A percentile compares a stretch with the other conserved stretches of the same genome.
Evolutionary conservation across 2,113 vertebrate species (phyloP).

Genomic region (Pseudorasbora parva): DNA sequence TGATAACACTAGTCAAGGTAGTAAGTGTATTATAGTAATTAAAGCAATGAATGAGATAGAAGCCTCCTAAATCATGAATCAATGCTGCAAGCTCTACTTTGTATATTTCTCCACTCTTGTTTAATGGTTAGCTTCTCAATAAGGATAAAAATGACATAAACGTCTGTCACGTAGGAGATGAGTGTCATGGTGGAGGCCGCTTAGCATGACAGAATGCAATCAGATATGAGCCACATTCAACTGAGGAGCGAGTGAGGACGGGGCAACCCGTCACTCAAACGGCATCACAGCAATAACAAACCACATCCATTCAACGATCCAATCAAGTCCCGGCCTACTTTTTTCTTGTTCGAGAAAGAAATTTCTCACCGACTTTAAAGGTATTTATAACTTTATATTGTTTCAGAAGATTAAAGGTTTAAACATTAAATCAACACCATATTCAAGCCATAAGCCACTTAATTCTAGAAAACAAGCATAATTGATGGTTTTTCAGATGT

Average conservation of each 20-base stretch:
- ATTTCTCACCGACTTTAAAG: too few species aligned
- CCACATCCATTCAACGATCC: too few species aligned
- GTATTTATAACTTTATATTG: background rate
- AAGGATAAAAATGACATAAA: background rate
- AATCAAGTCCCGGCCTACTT: too few species aligned
- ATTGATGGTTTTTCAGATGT: background rate
- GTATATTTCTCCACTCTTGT: background rate
- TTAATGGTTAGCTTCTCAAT: background rate
- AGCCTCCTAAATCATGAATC: background rate
- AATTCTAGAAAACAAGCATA: background rate
- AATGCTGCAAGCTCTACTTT: background rate
- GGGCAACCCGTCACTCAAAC: too few species aligned
- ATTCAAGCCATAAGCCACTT: background rate
- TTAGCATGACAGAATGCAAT: conserved; percentile 5
- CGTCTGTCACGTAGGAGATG: conserved; percentile 14
- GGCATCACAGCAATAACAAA: too few species aligned
- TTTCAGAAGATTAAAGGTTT: background rate
- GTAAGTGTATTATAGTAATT: conserved; percentile 62
- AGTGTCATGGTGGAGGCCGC: background rate
- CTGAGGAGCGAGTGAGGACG: background rate
- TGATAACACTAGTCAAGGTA: conserved; percentile 60
- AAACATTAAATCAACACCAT: background rate
- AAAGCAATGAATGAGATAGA: background rate
- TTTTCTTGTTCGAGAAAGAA: too few species aligned
- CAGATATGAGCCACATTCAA: background rate